These are phyloP conservation scores for Gallinago nigripennis DNA, from an alignment of 2,797 vertebrate genomes.

Conservation along the genomic window DNA sequence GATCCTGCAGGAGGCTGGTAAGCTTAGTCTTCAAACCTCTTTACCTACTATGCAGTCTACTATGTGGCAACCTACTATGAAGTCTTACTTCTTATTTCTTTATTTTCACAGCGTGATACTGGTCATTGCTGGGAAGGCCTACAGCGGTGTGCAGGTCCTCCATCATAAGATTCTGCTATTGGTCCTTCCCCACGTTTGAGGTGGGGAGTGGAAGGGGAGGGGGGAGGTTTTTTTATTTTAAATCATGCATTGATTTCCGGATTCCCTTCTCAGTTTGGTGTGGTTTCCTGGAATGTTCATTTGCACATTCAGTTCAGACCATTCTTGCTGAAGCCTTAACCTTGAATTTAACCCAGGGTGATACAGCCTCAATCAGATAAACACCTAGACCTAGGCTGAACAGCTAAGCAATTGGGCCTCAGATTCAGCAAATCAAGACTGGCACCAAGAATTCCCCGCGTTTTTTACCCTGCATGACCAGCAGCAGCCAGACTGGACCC, in stretches of 20 bases:
- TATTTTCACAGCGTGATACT: background rate
- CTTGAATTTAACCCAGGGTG: background rate
- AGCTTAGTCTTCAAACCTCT: background rate
- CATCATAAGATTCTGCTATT: background rate
- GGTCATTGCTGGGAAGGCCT: background rate
- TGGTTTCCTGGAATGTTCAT: background rate
- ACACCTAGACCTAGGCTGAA: background rate
- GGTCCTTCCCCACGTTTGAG: background rate
- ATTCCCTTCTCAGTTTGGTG: background rate
- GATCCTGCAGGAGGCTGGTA: background rate
- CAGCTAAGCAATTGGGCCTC: background rate
- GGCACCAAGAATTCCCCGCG: background rate
- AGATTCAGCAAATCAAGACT: background rate
- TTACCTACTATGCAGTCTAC: background rate
- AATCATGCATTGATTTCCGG: rapidly evolving
- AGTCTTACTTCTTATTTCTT: background rate
- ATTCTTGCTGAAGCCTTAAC: background rate
- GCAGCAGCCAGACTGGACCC: background rate
- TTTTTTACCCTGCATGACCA: background rate
- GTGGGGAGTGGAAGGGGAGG: rapidly evolving
- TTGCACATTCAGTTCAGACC: background rate
- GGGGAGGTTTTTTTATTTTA: background rate
- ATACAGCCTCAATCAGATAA: background rate
- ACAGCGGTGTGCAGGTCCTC: background rate
- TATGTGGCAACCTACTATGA: background rate